Conservation (phyloP, 2,888 invertebrate genomes). For the Apamea epomidion region DNA sequence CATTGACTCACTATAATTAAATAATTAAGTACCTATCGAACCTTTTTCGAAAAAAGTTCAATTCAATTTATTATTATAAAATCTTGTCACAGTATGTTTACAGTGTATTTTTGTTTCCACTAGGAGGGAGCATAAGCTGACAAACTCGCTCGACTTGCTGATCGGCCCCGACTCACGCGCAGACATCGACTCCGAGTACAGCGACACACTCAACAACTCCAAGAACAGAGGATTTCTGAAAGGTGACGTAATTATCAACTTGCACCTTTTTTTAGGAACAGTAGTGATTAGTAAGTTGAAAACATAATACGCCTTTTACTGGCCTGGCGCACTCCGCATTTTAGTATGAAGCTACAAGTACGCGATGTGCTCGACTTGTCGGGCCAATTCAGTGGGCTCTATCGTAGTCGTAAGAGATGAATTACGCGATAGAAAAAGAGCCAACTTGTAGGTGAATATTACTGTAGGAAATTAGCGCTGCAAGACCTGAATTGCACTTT, state of each 20-base stretch:
- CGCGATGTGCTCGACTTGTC: too few species aligned
- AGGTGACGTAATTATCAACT: conserved; percentile 73
- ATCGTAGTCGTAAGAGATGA: too few species aligned
- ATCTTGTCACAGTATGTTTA: not conserved
- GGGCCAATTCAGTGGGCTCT: too few species aligned
- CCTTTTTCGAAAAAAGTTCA: too few species aligned
- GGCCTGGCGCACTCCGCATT: too few species aligned
- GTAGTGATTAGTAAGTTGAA: not conserved
- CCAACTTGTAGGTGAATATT: too few species aligned
- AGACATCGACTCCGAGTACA: conserved; percentile 88
- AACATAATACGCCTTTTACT: not conserved
- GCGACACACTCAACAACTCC: conserved; percentile 87
- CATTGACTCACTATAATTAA: not conserved
- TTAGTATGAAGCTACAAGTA: too few species aligned
- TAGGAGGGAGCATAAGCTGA: conserved; percentile 87
- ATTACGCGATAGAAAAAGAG: too few species aligned
- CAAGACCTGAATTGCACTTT: too few species aligned
- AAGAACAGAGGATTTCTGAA: conserved; percentile 88
- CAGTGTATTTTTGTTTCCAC: not conserved
- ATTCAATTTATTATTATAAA: not conserved
- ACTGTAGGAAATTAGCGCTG: too few species aligned
- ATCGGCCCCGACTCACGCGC: conserved; percentile 88
- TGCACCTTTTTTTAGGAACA: too few species aligned
- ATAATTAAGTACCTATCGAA: not conserved
- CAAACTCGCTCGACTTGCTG: conserved; percentile 87